These are phyloP conservation scores for Anthopleura xanthogrammica DNA, from an alignment of 92 coral and sea anemone genomes.

Conservation along the genomic window DNA sequence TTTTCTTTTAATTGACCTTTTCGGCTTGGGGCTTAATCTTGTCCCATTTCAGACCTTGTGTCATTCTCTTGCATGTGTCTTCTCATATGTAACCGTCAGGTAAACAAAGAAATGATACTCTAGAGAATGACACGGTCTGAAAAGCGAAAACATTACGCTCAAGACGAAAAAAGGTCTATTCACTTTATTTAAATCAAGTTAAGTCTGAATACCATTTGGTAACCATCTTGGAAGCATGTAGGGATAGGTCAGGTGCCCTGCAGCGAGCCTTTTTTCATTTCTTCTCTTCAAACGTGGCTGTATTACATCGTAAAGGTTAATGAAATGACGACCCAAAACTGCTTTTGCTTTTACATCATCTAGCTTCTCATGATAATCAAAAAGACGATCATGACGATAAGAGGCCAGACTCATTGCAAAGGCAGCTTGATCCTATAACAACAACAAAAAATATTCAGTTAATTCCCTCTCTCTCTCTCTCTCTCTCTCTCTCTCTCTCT, in stretches of 20 bases:
- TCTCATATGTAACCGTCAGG: no score
- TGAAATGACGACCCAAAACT: constrained; percentile 28
- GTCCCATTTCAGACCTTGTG: no score
- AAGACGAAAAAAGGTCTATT: no score
- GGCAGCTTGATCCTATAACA: constrained; percentile 25
- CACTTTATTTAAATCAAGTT: background rate
- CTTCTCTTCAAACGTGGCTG: constrained; percentile 26
- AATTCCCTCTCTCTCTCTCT: no score
- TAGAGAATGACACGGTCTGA: no score
- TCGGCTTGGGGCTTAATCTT: no score
- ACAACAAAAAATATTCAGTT: no score
- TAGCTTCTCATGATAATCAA: constrained; percentile 40
- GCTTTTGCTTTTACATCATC: constrained; percentile 25
- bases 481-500: no score
- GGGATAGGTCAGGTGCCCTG: constrained; percentile 64
- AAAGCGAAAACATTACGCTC: no score
- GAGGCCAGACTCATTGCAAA: constrained; percentile 22
- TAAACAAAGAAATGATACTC: no score
- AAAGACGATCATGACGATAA: constrained; percentile 48
- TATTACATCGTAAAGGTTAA: constrained; percentile 10
- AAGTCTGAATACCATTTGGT: constrained; percentile 63
- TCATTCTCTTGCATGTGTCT: no score
- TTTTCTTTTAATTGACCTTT: no score
- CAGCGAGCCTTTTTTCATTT: constrained; percentile 18
- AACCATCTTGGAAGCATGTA: constrained; percentile 61